Percentiles rank a stretch among this genome's conserved stretches.
These are phyloP conservation scores for Tridacna crocea DNA, from an alignment of 2,888 invertebrate species.

Conservation along the genomic window DNA sequence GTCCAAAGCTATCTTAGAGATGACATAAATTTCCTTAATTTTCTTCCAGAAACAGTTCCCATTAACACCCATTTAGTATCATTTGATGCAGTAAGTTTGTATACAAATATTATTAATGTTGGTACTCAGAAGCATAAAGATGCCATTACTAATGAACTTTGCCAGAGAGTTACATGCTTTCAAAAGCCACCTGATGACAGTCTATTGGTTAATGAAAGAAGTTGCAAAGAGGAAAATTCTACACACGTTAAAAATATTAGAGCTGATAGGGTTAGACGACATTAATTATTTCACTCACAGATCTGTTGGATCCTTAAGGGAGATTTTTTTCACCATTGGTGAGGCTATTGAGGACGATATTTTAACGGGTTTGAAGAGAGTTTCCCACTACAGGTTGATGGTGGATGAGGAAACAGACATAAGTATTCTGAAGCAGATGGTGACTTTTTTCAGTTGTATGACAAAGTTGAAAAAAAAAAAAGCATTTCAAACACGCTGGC, in stretches of 20 bases:
- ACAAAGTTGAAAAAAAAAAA: slow-evolving; percentile 19
- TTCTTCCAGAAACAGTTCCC: too few relatives aligned
- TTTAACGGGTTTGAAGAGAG: slow-evolving; percentile 23
- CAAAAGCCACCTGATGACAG: slow-evolving; percentile 25
- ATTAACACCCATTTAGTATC: too few relatives aligned
- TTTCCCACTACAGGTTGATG: slow-evolving; percentile 17
- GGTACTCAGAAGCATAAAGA: slow-evolving; percentile 25
- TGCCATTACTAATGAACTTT: slow-evolving; percentile 22
- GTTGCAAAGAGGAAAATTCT: slow-evolving; percentile 25
- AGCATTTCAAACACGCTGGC: slow-evolving; percentile 28
- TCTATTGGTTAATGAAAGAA: slow-evolving; percentile 34
- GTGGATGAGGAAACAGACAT: slow-evolving; percentile 32
- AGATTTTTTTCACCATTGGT: slow-evolving; percentile 33
- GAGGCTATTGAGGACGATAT: slow-evolving; percentile 21
- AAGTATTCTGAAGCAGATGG: slow-evolving; percentile 30
- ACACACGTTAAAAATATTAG: slow-evolving; percentile 6
- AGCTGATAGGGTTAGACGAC: slow-evolving; percentile 24
- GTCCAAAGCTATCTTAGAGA: too few relatives aligned
- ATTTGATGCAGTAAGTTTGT: too few relatives aligned
- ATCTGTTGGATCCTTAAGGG: slow-evolving; percentile 17
- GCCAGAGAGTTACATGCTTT: slow-evolving; percentile 28
- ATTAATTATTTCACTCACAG: slow-evolving; percentile 25
- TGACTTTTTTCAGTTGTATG: slow-evolving; percentile 34
- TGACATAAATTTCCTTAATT: too few relatives aligned
- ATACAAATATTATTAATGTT: too few relatives aligned